These are phyloP conservation scores for Antedon bifida DNA, from an alignment of 35 echinoderm and acorn worm genomes.

Conservation along the genomic window DNA sequence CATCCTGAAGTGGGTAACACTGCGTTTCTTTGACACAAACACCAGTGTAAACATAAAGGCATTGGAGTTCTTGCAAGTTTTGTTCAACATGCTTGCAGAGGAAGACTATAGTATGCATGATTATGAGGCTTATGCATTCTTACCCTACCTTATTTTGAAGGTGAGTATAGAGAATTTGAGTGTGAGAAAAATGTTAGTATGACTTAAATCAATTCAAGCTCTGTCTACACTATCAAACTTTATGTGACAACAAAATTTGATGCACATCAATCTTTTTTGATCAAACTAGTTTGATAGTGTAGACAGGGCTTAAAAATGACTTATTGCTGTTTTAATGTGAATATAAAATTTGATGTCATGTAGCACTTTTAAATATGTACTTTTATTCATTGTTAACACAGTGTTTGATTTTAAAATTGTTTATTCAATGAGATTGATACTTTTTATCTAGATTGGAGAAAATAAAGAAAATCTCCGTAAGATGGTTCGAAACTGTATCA, in stretches of 20 bases:
- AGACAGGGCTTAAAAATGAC: too few species aligned
- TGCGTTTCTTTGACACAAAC: conserved; percentile 96
- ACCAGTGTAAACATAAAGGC: conserved; percentile 31
- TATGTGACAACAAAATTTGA: too few species aligned
- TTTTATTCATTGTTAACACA: too few species aligned
- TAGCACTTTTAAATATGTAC: not conserved
- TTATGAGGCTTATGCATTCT: conserved; percentile 61
- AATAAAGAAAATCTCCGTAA: conserved; percentile 85
- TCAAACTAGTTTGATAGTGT: too few species aligned
- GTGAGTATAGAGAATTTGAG: conserved; percentile 13
- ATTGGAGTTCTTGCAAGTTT: conserved; percentile 34
- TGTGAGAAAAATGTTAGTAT: too few species aligned
- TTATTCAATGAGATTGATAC: not conserved
- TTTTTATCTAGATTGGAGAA: conserved; percentile 51
- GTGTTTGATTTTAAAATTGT: too few species aligned
- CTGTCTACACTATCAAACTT: too few species aligned
- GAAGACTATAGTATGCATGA: conserved; percentile 64
- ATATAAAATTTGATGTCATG: not conserved
- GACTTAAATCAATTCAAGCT: too few species aligned
- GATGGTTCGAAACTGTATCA: conserved; percentile 48
- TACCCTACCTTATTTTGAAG: conserved; percentile 83
- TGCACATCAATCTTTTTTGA: too few species aligned
- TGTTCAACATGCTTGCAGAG: conserved; percentile 61
- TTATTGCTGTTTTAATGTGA: too few species aligned
- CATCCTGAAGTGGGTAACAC: conserved; percentile 60